Evolutionary conservation across 2,113 vertebrate species (phyloP).

Genomic region (Chaetura pelagica): DNA sequence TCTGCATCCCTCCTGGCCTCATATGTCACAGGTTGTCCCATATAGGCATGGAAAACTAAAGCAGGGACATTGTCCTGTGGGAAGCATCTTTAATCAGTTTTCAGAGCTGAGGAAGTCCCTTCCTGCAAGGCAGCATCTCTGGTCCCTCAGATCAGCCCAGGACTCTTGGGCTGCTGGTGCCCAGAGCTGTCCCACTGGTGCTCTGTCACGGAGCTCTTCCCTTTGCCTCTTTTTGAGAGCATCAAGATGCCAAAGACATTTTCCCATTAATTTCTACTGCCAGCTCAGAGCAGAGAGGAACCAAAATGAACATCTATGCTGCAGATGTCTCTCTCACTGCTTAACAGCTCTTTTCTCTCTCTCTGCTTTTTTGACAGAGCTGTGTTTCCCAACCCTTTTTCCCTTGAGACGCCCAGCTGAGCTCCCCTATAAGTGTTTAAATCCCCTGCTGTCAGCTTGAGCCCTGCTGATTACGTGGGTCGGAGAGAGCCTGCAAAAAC

Average conservation of each 20-base stretch:
- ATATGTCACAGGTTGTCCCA: background rate
- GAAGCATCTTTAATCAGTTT: background rate
- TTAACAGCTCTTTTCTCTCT: slow-evolving; percentile 61
- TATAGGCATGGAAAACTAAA: background rate
- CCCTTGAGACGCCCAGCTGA: slow-evolving; percentile 73
- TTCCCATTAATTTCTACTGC: background rate
- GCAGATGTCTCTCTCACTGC: slow-evolving; percentile 62
- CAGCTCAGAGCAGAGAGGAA: slow-evolving; percentile 38
- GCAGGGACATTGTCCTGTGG: background rate
- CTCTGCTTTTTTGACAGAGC: slow-evolving; percentile 42
- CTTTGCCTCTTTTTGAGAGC: background rate
- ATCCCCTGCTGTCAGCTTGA: slow-evolving; percentile 72
- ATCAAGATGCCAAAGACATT: slow-evolving; percentile 7
- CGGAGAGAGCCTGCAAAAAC: slow-evolving; percentile 56
- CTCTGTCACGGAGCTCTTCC: background rate
- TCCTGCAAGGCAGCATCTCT: background rate
- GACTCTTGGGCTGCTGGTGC: background rate
- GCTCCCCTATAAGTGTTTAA: slow-evolving; percentile 71
- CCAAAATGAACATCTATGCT: slow-evolving; percentile 51
- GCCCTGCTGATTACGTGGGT: slow-evolving; percentile 73
- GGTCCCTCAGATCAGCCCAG: background rate
- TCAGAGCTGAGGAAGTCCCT: background rate
- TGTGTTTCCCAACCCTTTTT: slow-evolving; percentile 62
- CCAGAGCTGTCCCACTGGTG: rapidly evolving
- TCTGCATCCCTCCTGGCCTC: background rate